Conservation (phyloP, 2,797 vertebrate genomes). For the Dendrocincla fuliginosa region DNA sequence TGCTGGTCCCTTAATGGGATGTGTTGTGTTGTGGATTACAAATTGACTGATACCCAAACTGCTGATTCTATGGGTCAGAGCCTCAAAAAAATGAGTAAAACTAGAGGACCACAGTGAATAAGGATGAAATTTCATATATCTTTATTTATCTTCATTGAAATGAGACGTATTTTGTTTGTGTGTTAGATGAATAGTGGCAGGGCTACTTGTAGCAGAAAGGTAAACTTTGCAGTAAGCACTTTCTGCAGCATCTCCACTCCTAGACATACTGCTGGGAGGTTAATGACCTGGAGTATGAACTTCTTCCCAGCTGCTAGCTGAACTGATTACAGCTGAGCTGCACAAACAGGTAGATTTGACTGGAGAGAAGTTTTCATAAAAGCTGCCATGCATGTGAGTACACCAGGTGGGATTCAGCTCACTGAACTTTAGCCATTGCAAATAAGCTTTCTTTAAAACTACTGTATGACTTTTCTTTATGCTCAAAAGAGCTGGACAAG, state of each 20-base stretch:
- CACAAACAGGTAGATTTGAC: not conserved
- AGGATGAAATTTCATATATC: not conserved
- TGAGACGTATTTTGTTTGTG: not conserved
- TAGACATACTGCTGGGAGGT: slow-evolving; percentile 25
- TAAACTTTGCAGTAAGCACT: not conserved
- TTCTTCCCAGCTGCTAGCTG: slow-evolving; percentile 25
- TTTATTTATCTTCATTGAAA: not conserved
- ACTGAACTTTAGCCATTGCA: not conserved
- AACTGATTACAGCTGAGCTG: slow-evolving; percentile 29
- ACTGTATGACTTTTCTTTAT: not conserved
- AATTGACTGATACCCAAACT: not conserved
- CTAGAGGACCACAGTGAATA: not conserved
- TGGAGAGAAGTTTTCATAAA: not conserved
- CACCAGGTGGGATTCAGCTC: not conserved
- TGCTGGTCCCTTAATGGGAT: not conserved
- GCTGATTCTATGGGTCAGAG: accelerated
- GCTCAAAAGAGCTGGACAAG: not conserved
- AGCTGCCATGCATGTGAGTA: not conserved
- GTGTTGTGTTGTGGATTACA: not conserved
- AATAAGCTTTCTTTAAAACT: not conserved
- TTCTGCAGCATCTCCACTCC: not conserved
- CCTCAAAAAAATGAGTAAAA: not conserved
- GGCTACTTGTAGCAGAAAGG: not conserved
- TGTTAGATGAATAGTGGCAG: not conserved
- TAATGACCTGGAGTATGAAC: slow-evolving; percentile 22